These are phyloP conservation scores for Pocillopora meandrina DNA, from an alignment of 92 coral and sea anemone genomes.

Conservation along the genomic window DNA sequence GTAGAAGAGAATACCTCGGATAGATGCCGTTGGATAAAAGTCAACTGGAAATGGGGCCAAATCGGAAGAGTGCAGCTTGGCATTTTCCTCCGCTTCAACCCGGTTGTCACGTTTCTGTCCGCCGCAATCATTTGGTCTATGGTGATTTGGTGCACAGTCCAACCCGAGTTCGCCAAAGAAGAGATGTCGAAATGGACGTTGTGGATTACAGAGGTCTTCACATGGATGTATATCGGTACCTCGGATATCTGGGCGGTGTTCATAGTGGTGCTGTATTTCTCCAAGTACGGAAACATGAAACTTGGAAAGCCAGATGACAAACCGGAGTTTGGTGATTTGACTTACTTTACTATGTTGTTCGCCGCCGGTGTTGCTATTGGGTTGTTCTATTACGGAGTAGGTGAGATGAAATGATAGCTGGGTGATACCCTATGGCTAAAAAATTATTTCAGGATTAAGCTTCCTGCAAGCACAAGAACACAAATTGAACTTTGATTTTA, in stretches of 20 bases:
- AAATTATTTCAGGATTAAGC: too few relatives aligned
- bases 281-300: slow-evolving; percentile 81
- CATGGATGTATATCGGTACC: slow-evolving; percentile 93
- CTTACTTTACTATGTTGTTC: slow-evolving; percentile 92
- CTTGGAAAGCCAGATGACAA: slow-evolving; percentile 88
- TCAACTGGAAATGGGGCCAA: slow-evolving; percentile 42
- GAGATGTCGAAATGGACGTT: slow-evolving; percentile 69
- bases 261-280: slow-evolving; percentile 79
- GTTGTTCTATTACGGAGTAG: slow-evolving; percentile 84
- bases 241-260: slow-evolving; percentile 87
- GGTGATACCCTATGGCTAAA: too few relatives aligned
- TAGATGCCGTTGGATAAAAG: slow-evolving; percentile 21
- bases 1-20: slow-evolving; percentile 18
- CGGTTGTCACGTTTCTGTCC: slow-evolving; percentile 76
- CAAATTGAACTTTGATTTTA: too few relatives aligned
- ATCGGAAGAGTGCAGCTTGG: slow-evolving; percentile 5
- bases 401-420: slow-evolving; percentile 53
- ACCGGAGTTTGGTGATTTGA: slow-evolving; percentile 85
- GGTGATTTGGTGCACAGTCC: slow-evolving; percentile 78
- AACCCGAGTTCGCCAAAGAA: slow-evolving; percentile 64
- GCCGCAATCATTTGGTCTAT: slow-evolving; percentile 83
- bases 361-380: slow-evolving; percentile 94
- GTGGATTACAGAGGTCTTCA: slow-evolving; percentile 84
- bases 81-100: slow-evolving; percentile 60
- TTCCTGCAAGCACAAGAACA: too few relatives aligned